Percentiles rank a stretch among this genome's conserved stretches.
Conservation (phyloP, 1,140 invertebrate genomes). For the Danaus plexippus region DNA sequence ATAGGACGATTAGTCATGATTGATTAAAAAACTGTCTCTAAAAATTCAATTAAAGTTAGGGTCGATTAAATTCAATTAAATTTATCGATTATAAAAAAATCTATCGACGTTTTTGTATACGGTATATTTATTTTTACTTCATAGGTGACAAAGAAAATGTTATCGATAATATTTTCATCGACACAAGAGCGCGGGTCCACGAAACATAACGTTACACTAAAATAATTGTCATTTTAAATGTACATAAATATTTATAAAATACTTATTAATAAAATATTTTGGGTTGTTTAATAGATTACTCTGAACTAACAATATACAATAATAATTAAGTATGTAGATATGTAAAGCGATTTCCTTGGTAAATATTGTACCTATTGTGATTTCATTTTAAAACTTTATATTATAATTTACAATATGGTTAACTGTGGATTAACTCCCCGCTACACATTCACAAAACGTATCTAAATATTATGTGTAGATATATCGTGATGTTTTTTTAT, state of each 20-base stretch:
- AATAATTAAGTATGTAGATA: constrained; percentile 39
- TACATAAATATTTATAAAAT: constrained; percentile 50
- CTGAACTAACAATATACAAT: constrained; percentile 42
- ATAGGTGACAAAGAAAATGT: too few species aligned
- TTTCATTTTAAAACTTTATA: constrained; percentile 21
- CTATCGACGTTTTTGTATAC: too few species aligned
- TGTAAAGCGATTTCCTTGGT: constrained; percentile 66
- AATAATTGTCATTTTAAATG: constrained; percentile 45
- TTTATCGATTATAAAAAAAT: too few species aligned
- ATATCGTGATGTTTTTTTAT: too few species aligned
- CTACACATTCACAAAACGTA: constrained; percentile 8
- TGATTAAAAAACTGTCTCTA: too few species aligned
- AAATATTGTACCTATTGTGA: constrained; percentile 43
- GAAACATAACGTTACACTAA: constrained; percentile 25
- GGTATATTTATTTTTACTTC: too few species aligned
- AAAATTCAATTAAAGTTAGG: too few species aligned
- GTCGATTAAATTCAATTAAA: too few species aligned
- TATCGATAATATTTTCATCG: too few species aligned
- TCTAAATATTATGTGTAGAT: too few species aligned
- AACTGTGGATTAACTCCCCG: constrained; percentile 27
- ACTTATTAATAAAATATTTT: constrained; percentile 35
- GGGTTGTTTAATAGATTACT: constrained; percentile 40
- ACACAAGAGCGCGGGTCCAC: constrained; percentile 22
- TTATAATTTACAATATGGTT: constrained; percentile 35
- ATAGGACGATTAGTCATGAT: too few species aligned